Base-by-base conservation (phyloP, 2,113 vertebrate species). In the Entelurus aequoreus region DNA sequence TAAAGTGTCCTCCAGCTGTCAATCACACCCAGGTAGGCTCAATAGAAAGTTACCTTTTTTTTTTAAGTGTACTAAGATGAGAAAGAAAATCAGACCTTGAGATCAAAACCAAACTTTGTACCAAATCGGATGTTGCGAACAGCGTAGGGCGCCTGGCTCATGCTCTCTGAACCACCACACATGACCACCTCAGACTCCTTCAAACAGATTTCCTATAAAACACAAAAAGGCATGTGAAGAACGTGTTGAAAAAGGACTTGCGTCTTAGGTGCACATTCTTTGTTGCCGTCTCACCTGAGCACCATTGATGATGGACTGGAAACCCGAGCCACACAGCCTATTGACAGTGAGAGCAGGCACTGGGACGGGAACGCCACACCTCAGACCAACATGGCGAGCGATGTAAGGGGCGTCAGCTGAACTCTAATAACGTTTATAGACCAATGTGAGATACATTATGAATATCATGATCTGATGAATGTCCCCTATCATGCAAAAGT, bases 311-410 rank as follows among this genome's bases (percentile, higher is more conserved):
- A 99, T 90, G 63, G 97, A 90, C 65, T 99, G 97, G 87, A 99
- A 99, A 28, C 97, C 97, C 54, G 97, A 99, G 42, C 97, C 97
- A 74, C 97, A 99, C 19, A 99, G 92, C 4, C 97, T 91, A 75
- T 98, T 99, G 47, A 99, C 73, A 1, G 94, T 95, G 70, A 98
- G 89, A 48, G 94, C 94, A 1, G 95, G 94, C 4, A 83, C 87
- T 2, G 93, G 84, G 51, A 92, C 36, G 0, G 94, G 96, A 28
- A 98, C 78, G 0, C 94, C 94, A 44, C 91, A 87, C 9, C 94
- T 91, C 55, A 99, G 75, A 19, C 96, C 94, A 19, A 98, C 93
- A 0, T 99, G 96, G 19, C 97, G 93, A 0, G 96, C 92, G 12
- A 97, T 87, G 61, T 96, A 98, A 0, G 81, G 16, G 0, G 92